Conservation (phyloP, 2,888 invertebrate species). For the Drosophila lutescens region DNA sequence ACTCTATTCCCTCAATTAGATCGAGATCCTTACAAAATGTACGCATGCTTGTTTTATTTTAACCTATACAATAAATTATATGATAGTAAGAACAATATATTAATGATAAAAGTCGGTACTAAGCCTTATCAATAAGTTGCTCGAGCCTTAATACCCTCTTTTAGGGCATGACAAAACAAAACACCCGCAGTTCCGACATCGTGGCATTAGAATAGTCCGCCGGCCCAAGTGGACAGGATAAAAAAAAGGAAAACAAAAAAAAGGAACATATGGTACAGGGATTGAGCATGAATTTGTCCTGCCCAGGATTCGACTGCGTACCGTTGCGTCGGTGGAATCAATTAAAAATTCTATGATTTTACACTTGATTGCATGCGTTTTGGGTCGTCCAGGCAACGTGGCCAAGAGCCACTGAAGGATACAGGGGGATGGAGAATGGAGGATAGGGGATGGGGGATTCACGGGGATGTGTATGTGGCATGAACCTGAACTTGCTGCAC, state of each 20-base stretch:
- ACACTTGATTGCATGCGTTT: slow-evolving; percentile 72
- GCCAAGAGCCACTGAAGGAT: slow-evolving; percentile 7
- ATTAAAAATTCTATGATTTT: slow-evolving; percentile 77
- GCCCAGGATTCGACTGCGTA: slow-evolving; percentile 37
- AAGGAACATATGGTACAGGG: slow-evolving; percentile 31
- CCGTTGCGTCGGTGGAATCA: slow-evolving; percentile 61
- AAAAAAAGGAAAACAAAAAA: not conserved
- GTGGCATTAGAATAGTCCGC: slow-evolving; percentile 28
- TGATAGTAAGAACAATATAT: too few relatives aligned
- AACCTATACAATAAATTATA: too few relatives aligned
- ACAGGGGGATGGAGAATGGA: not conserved
- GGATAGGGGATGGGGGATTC: not conserved
- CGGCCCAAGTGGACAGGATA: slow-evolving; percentile 15
- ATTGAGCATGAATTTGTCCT: slow-evolving; percentile 4
- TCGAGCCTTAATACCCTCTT: not conserved
- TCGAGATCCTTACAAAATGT: too few relatives aligned
- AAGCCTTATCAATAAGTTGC: not conserved
- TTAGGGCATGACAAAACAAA: slow-evolving; percentile 15
- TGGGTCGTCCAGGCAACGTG: slow-evolving; percentile 66
- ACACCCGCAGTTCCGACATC: slow-evolving; percentile 18
- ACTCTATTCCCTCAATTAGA: too few relatives aligned
- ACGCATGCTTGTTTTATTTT: too few relatives aligned
- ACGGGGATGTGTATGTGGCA: slow-evolving; percentile 11
- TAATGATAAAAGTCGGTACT: too few relatives aligned
- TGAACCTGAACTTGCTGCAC: slow-evolving; percentile 32